Conservation (phyloP, 2,888 invertebrate species). For the Campoplex capitator region DNA sequence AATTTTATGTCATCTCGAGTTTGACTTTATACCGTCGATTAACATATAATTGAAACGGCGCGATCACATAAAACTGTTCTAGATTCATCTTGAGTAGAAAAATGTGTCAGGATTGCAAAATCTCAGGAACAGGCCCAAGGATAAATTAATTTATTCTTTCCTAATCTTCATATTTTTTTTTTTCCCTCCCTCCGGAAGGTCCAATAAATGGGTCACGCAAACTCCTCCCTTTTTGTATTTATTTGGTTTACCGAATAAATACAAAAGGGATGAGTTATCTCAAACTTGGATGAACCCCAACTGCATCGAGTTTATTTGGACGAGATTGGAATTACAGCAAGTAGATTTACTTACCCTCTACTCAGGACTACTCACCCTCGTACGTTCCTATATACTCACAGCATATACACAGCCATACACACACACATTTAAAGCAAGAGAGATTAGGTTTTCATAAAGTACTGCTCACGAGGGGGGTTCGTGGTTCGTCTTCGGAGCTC, state of each 20-base stretch:
- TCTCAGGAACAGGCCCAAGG: neutral
- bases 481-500: conserved; percentile 41
- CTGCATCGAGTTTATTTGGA: conserved; percentile 43
- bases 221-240: neutral
- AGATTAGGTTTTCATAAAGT: conserved; percentile 23
- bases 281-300: neutral
- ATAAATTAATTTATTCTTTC: neutral
- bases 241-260: neutral
- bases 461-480: conserved; percentile 25
- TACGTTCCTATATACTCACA: conserved; percentile 24
- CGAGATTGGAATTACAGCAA: conserved; percentile 48
- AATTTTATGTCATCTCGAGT: conserved; percentile 17
- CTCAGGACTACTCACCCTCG: neutral
- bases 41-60: conserved; percentile 16
- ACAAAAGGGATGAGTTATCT: neutral
- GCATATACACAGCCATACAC: neutral
- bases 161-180: neutral
- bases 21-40: conserved; percentile 5
- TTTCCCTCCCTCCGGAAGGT: too few relatives aligned
- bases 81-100: neutral
- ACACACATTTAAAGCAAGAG: neutral
- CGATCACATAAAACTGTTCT: conserved; percentile 2
- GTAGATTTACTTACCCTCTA: conserved; percentile 27
- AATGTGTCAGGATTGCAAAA: neutral
- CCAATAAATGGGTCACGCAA: neutral